Evolutionary conservation across 2,888 invertebrate genomes (phyloP), one percentile per base, ranked within the genome.

Genomic region (Apocheima hispidaria): DNA sequence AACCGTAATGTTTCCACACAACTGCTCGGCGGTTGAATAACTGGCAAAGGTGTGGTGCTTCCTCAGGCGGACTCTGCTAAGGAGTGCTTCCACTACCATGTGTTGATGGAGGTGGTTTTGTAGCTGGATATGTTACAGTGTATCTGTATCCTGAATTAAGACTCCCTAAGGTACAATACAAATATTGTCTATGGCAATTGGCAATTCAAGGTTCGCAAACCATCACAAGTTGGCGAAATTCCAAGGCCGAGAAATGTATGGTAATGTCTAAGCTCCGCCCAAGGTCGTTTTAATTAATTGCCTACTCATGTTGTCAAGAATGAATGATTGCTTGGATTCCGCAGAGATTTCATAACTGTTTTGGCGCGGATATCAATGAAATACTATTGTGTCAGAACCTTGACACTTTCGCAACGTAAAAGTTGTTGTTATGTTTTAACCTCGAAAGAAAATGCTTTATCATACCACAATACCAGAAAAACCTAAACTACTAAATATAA

Each of bases 161-260:
- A 35, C 12, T 21, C 14, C 21, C 26, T 38, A 16, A 35, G 35
- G 2, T 10, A 36, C 2, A 48, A 48, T n/a, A 33, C 10, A 23
- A 26, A 23, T 18, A 51, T 51, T 26, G 40, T 40, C 23, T 28
- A 51, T 7, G 30, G 18, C 38, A 16, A 30, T 23, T 20, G 35
- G 28, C 28, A 28, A 30, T 4, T 41, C 55, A 52, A 56, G 51
- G 61, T 52, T 51, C 51, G 30, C 60, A n/a, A n/a, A n/a, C n/a
- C n/a, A n/a, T n/a, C n/a, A 49, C 30, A n/a, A 30, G 30, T 44
- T 40, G 48, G 43, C 44, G 28, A 56, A 49, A 58, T 46, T 43
- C 49, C 46, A 49, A 60, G 53, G 59, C 12, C 49, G 21, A 41
- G 26, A 10, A 35, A 36, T 41, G 20, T 48, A 44, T 38, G 10